These are phyloP conservation scores for Teleogryllus oceanicus DNA, from an alignment of 2,888 invertebrate species.

Conservation along the genomic window DNA sequence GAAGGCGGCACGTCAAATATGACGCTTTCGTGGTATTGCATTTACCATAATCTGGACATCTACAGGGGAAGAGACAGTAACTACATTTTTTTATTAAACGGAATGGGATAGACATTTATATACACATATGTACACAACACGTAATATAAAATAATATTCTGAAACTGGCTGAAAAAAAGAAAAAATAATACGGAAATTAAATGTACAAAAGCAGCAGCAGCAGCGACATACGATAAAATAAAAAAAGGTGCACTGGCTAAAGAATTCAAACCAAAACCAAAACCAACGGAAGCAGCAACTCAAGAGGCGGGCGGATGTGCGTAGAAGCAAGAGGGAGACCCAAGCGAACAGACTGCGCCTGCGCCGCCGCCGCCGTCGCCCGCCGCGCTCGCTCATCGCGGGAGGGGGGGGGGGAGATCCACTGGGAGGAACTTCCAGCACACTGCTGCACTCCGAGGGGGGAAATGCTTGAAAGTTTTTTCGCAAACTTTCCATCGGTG, in stretches of 20 bases:
- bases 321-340: not conserved
- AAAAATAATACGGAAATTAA: not conserved
- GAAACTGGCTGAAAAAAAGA: conserved; percentile 18
- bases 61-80: no score
- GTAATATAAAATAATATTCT: not conserved
- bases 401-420: conserved; percentile 47
- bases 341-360: not conserved
- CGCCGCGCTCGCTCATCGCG: conserved; percentile 30
- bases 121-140: not conserved
- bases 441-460: no score
- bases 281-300: not conserved
- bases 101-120: not conserved
- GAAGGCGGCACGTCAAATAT: no score
- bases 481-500: no score
- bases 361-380: not conserved
- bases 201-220: not conserved
- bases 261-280: not conserved
- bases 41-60: no score
- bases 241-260: not conserved
- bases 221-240: conserved; percentile 20
- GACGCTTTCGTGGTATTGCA: no score
- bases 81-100: no score
- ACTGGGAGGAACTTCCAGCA: conserved; percentile 43
- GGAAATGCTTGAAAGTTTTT: no score
- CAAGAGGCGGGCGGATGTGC: not conserved